Evolutionary conservation across 2,113 vertebrate species (phyloP).

Genomic region (Gracilinanus agilis): DNA sequence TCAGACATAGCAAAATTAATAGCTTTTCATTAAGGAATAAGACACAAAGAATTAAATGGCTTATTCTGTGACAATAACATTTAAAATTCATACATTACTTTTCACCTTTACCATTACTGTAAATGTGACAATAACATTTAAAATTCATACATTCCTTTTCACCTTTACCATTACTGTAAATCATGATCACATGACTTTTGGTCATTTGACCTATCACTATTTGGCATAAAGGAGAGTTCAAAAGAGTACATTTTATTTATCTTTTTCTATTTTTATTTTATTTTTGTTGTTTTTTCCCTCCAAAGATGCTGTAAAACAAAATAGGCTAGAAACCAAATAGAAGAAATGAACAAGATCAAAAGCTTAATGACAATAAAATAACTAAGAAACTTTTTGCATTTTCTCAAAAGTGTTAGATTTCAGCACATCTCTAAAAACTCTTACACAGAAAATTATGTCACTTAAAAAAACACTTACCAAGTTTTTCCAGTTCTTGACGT

Average conservation of each 20-base stretch:
- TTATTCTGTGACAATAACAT: not conserved
- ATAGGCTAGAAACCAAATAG: not conserved
- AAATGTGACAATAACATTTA: not conserved
- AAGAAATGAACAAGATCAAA: fast-evolving
- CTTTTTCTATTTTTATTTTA: not conserved
- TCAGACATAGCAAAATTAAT: not conserved
- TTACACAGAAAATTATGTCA: not conserved
- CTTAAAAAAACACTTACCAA: constrained; percentile 85
- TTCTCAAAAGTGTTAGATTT: not conserved
- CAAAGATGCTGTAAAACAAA: not conserved
- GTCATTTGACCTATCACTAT: not conserved
- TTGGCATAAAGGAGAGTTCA: not conserved
- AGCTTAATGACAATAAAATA: not conserved
- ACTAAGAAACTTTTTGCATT: not conserved
- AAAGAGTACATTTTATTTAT: not conserved
- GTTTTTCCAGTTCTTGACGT: constrained; percentile 88
- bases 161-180: not conserved
- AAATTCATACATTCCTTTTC: not conserved
- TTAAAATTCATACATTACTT: not conserved
- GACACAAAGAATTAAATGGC: constrained; percentile 20
- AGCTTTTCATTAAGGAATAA: constrained; percentile 39
- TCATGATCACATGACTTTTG: not conserved
- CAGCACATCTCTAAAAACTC: not conserved
- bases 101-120: not conserved
- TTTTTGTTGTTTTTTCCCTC: not conserved